Evolutionary conservation across 2,797 vertebrate genomes (phyloP).

Genomic region (Sebastes diploproa): DNA sequence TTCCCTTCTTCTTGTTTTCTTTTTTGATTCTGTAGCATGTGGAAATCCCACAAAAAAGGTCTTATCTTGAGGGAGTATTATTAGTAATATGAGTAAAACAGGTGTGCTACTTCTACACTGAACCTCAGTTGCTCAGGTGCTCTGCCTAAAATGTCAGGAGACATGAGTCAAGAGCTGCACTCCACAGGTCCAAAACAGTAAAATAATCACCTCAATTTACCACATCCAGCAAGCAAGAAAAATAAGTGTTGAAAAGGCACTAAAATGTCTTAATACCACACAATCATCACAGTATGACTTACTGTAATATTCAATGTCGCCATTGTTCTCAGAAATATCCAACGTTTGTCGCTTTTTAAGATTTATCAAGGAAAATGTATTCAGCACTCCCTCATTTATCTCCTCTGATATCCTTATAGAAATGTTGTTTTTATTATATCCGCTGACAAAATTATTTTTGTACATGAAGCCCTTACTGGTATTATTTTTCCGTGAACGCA

Average conservation of each 20-base stretch:
- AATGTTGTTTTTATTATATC: conserved; percentile 51
- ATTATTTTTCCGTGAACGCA: neutral
- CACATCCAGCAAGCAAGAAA: neutral
- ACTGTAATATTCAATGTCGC: conserved; percentile 19
- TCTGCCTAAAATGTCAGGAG: neutral
- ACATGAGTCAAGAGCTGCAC: too few relatives aligned
- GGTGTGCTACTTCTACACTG: neutral
- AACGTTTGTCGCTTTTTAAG: conserved; percentile 13
- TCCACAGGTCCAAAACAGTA: neutral
- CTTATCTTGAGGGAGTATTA: neutral
- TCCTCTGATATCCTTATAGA: conserved; percentile 33
- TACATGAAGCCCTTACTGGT: too few relatives aligned
- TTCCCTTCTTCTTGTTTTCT: neutral
- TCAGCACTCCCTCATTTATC: conserved; percentile 36
- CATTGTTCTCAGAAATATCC: conserved; percentile 28
- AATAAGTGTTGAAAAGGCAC: neutral
- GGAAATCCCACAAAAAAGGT: too few relatives aligned
- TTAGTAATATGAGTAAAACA: neutral
- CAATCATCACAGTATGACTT: neutral
- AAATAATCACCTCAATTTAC: neutral
- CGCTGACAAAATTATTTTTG: conserved; percentile 43
- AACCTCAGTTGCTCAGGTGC: neutral
- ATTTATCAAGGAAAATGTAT: conserved; percentile 47
- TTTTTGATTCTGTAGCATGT: neutral
- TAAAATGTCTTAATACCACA: neutral